phyloP scores from a whole-genome alignment of 1,140 invertebrate species.

The Archivesica marissinica region DNA sequence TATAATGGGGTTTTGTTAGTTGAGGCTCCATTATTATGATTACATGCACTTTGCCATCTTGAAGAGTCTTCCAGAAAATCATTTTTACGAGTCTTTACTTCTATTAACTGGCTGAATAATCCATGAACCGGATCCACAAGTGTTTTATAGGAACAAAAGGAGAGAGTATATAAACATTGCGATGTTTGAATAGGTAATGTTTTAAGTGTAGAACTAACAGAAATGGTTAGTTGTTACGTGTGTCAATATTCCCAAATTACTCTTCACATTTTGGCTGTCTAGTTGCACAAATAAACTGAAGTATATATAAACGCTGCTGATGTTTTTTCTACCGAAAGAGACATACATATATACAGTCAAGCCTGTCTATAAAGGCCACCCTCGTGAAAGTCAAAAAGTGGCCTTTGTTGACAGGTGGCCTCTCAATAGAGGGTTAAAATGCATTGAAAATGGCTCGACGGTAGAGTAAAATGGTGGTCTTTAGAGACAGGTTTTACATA shows the following conservation, averaged over 20 bases:
- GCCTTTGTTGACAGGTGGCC: too few relatives aligned
- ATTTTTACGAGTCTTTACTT: background rate
- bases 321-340: too few relatives aligned
- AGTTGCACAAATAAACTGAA: background rate
- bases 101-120: background rate
- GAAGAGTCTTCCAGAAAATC: background rate
- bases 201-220: conserved; percentile 15
- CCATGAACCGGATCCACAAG: background rate
- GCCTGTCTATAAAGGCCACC: too few relatives aligned
- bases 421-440: too few relatives aligned
- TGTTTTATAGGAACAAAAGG: background rate
- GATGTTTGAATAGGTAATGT: conserved; percentile 21
- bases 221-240: background rate
- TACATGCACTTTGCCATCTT: background rate
- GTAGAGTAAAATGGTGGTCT: too few relatives aligned
- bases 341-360: too few relatives aligned
- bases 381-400: too few relatives aligned
- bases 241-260: conserved; percentile 20
- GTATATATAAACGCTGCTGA: background rate
- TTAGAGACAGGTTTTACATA: too few relatives aligned
- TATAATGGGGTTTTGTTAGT: too few relatives aligned
- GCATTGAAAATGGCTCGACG: too few relatives aligned
- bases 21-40: too few relatives aligned
- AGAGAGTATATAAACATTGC: background rate
- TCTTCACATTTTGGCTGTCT: background rate